Percentiles rank a stretch among this genome's conserved stretches.
phyloP scores from a whole-genome alignment of 1,140 invertebrate genomes.

The Bursaphelenchus mucronatus region DNA sequence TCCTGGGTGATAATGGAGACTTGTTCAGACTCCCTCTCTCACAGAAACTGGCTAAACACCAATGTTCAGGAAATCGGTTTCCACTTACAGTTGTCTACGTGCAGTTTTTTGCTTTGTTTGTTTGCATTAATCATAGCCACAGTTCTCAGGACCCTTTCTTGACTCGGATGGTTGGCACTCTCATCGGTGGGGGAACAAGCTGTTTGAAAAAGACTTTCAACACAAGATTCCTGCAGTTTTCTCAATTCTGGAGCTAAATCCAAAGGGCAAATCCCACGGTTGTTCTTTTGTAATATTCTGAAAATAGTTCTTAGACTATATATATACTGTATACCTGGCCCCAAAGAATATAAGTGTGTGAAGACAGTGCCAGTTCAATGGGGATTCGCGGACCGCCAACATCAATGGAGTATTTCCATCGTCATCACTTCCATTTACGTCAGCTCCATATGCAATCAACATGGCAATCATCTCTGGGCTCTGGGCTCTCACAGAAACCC shows the following conservation, averaged over 20 bases:
- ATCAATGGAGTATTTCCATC: conserved; percentile 60
- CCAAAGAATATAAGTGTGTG: conserved; percentile 59
- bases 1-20: conserved; percentile 57
- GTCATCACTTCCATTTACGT: conserved; percentile 56
- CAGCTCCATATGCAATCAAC: conserved; percentile 56
- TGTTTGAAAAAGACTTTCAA: conserved; percentile 57
- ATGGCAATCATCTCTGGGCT: conserved; percentile 56
- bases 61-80: conserved; percentile 12
- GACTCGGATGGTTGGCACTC: conserved; percentile 1
- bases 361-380: conserved; percentile 56
- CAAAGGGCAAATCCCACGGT: conserved; percentile 58
- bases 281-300: conserved; percentile 59
- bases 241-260: conserved; percentile 58
- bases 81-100: conserved; percentile 3
- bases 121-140: not conserved
- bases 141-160: conserved; percentile 1
- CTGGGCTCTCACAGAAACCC: conserved; percentile 56
- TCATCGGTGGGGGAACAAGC: conserved; percentile 27
- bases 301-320: not conserved
- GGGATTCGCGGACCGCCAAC: conserved; percentile 58
- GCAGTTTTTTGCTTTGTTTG: conserved; percentile 6
- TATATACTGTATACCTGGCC: conserved; percentile 41
- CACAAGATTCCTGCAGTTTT: conserved; percentile 57
- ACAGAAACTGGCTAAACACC: conserved; percentile 41
- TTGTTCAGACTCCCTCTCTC: conserved; percentile 50